Conservation (phyloP, 2,888 invertebrate genomes). For the Anthrax anthrax region DNA sequence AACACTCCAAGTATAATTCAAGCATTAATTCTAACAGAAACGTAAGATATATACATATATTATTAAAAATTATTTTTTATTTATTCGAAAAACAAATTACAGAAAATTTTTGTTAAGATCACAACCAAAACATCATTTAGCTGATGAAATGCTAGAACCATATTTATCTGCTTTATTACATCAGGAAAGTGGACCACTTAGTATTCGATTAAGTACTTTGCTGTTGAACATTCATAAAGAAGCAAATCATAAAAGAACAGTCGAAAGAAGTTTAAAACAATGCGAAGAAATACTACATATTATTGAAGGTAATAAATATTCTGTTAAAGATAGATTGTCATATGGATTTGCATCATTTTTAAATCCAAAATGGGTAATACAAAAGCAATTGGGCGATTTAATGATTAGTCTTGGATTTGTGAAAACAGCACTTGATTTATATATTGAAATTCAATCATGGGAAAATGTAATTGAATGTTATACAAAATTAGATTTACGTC, state of each 20-base stretch:
- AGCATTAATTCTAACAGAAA: constrained; percentile 60
- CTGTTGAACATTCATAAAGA: constrained; percentile 65
- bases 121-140: constrained; percentile 64
- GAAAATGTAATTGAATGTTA: constrained; percentile 89
- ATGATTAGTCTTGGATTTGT: constrained; percentile 67
- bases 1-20: constrained; percentile 57
- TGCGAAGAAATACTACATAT: constrained; percentile 61
- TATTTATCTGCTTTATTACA: constrained; percentile 52
- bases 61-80: constrained; percentile 2
- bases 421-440: constrained; percentile 72
- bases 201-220: constrained; percentile 59
- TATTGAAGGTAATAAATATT: constrained; percentile 25
- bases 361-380: constrained; percentile 61
- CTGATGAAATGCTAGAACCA: constrained; percentile 67
- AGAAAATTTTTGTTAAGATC: constrained; percentile 56
- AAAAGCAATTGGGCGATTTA: constrained; percentile 62
- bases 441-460: constrained; percentile 66
- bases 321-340: constrained; percentile 34
- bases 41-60: constrained; percentile 39
- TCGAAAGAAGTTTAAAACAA: constrained; percentile 80
- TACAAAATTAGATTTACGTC: constrained; percentile 62
- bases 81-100: constrained; percentile 9
- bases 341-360: constrained; percentile 58
- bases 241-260: constrained; percentile 58
- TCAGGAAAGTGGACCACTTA: constrained; percentile 58